Conservation (phyloP, 2,113 vertebrate genomes). For the Clarias batrachus region DNA sequence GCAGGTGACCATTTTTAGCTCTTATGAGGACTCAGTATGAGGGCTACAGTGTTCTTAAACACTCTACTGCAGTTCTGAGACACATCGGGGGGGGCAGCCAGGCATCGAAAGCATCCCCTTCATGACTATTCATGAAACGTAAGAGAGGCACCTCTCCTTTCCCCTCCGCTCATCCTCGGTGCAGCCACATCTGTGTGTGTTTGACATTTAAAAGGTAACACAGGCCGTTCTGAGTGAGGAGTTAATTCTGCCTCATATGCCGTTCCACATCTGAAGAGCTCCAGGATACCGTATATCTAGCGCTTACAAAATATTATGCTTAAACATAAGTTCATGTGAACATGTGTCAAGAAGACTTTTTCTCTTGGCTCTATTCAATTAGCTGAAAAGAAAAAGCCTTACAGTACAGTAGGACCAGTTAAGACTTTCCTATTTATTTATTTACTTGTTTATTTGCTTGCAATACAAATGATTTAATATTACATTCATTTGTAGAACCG, state of each 20-base stretch:
- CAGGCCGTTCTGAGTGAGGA: constrained; percentile 72
- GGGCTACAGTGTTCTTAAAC: constrained; percentile 57
- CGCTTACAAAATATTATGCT: constrained; percentile 73
- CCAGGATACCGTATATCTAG: constrained; percentile 67
- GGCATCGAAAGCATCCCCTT: constrained; percentile 72
- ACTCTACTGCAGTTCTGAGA: constrained; percentile 64
- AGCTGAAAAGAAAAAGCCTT: not conserved
- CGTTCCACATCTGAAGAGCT: constrained; percentile 70
- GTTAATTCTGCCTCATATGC: constrained; percentile 74
- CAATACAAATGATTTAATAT: not conserved
- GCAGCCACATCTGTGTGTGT: constrained; percentile 44
- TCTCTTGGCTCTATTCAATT: not conserved
- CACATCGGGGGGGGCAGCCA: constrained; percentile 74
- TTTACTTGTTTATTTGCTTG: not conserved
- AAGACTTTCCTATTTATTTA: not conserved
- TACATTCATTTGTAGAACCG: not conserved
- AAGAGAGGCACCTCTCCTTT: constrained; percentile 62
- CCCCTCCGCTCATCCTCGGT: not conserved
- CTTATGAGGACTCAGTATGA: constrained; percentile 4
- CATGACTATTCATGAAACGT: constrained; percentile 74
- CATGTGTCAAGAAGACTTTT: not conserved
- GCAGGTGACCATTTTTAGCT: not conserved
- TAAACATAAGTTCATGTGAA: not conserved
- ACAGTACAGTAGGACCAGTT: no score
- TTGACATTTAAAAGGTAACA: constrained; percentile 81